These are phyloP conservation scores for Coregonus clupeaformis DNA, from an alignment of 2,113 vertebrate genomes.

Conservation along the genomic window DNA sequence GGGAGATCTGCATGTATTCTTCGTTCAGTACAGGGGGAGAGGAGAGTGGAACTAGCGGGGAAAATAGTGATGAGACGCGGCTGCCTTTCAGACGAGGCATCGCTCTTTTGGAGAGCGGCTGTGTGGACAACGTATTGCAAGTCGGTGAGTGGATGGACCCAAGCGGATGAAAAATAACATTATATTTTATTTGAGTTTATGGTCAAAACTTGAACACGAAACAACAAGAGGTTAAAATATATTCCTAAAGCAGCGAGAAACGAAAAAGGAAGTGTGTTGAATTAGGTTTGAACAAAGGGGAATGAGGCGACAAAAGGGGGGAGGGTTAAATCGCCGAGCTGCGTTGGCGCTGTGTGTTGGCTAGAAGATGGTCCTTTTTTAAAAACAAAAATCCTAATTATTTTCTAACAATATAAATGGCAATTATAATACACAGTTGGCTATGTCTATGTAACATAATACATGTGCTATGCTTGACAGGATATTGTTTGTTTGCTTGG, in stretches of 20 bases:
- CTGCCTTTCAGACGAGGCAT: conserved; percentile 92
- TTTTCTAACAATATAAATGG: background rate
- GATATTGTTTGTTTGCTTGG: background rate
- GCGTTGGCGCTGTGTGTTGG: conserved; percentile 4
- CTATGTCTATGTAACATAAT: background rate
- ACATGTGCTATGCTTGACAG: background rate
- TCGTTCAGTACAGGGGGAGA: conserved; percentile 89
- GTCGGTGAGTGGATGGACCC: conserved; percentile 84
- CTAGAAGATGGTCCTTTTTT: background rate
- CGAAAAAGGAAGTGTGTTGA: background rate
- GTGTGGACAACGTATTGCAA: conserved; percentile 95
- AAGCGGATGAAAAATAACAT: conserved; percentile 10
- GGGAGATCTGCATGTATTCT: conserved; percentile 96
- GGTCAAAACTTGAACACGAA: background rate
- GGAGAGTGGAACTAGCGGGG: conserved; percentile 75
- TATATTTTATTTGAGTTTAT: conserved; percentile 5
- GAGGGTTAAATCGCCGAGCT: conserved; percentile 42
- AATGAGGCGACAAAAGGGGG: conserved; percentile 54
- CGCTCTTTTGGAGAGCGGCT: conserved; percentile 88
- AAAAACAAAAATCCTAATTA: background rate
- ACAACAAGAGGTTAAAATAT: background rate
- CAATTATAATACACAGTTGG: background rate
- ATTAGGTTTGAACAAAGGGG: conserved; percentile 64
- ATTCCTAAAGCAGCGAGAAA: background rate
- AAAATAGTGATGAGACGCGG: conserved; percentile 83